A percentile compares a stretch with the other conserved stretches of the same genome.
These are phyloP conservation scores for Ceyx cyanopectus DNA, from an alignment of 2,113 vertebrate genomes.

Conservation along the genomic window DNA sequence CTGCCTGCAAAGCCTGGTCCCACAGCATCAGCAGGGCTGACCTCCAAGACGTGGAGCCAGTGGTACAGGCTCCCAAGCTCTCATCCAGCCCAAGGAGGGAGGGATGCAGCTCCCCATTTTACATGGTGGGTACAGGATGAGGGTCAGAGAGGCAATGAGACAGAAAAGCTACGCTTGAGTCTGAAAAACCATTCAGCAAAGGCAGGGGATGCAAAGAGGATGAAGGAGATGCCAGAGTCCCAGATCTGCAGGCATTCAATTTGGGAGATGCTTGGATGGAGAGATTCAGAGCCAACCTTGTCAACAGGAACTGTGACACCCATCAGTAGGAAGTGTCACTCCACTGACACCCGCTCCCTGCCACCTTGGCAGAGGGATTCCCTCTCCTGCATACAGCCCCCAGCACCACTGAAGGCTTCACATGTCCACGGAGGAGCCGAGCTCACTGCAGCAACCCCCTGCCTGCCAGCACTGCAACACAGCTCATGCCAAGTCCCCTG, in stretches of 20 bases:
- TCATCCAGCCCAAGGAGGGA: neutral
- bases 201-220: neutral
- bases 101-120: rapidly evolving
- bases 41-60: neutral
- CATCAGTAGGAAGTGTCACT: neutral
- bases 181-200: neutral
- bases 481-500: neutral
- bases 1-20: neutral
- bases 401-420: neutral
- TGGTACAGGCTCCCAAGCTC: neutral
- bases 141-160: neutral
- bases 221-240: neutral
- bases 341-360: neutral
- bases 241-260: neutral
- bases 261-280: neutral
- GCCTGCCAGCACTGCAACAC: neutral
- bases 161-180: neutral
- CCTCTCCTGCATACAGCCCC: neutral
- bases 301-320: neutral
- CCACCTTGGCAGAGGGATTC: neutral
- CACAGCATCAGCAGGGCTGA: neutral
- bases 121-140: neutral
- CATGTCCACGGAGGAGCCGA: rapidly evolving
- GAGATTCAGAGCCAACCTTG: neutral
- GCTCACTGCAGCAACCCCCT: neutral